Conservation (phyloP, 2,113 vertebrate species). For the Sarotherodon lohbergeri region DNA sequence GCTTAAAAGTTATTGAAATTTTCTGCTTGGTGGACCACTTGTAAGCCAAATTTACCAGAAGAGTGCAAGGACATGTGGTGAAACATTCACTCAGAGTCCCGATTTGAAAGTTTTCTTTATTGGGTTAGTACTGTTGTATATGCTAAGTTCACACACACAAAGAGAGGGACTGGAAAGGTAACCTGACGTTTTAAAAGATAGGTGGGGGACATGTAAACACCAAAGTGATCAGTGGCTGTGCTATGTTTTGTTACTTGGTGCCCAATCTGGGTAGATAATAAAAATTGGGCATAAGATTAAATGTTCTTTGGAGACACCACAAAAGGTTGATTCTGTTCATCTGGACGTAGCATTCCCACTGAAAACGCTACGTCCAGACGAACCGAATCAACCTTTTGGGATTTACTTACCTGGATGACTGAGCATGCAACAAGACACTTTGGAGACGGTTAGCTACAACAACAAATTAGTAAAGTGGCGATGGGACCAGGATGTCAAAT, state of each 20-base stretch:
- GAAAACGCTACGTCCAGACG: not conserved
- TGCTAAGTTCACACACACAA: not conserved
- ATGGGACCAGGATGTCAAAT: not conserved
- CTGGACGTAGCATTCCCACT: not conserved
- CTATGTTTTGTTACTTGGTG: not conserved
- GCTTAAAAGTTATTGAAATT: not conserved
- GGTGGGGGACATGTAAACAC: not conserved
- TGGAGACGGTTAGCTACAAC: not conserved
- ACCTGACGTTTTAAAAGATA: not conserved
- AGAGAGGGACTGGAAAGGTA: not conserved
- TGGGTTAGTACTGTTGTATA: not conserved
- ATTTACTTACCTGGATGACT: not conserved
- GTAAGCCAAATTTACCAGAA: not conserved
- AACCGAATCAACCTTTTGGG: not conserved
- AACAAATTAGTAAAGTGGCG: not conserved
- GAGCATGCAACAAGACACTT: not conserved
- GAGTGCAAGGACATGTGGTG: not conserved
- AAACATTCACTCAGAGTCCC: not conserved
- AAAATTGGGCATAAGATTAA: not conserved
- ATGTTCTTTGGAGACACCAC: not conserved
- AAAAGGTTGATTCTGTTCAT: not conserved
- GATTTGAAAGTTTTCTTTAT: not conserved
- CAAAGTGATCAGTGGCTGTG: not conserved
- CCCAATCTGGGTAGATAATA: not conserved
- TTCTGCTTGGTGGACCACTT: constrained; percentile 21